Evolutionary conservation across 2,888 invertebrate genomes (phyloP).

Genomic region (Sarcophaga subvicina): DNA sequence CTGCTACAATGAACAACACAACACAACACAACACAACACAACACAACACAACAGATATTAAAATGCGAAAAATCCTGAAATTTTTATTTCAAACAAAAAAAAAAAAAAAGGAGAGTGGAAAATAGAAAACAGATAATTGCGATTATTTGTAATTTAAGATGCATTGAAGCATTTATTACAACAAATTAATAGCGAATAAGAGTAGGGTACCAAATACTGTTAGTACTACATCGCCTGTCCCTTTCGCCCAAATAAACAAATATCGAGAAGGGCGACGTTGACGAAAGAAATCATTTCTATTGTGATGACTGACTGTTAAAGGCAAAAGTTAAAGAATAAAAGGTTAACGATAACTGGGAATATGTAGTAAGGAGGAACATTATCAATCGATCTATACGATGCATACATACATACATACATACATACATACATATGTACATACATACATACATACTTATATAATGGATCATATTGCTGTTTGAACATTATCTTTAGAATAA

Average conservation of each 20-base stretch:
- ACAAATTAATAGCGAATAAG: constrained; percentile 61
- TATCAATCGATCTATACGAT: neutral
- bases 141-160: constrained; percentile 80
- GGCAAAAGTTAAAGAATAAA: constrained; percentile 69
- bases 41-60: neutral
- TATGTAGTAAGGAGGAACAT: constrained; percentile 14
- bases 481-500: constrained; percentile 75
- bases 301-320: constrained; percentile 61
- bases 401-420: neutral
- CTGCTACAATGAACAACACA: constrained; percentile 72
- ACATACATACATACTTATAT: neutral
- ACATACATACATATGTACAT: neutral
- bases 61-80: constrained; percentile 51
- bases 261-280: constrained; percentile 7
- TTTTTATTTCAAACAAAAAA: constrained; percentile 29
- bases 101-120: neutral
- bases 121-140: constrained; percentile 72
- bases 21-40: constrained; percentile 14
- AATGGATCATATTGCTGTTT: constrained; percentile 69
- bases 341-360: constrained; percentile 61
- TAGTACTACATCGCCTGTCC: neutral
- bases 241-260: constrained; percentile 1
- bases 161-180: constrained; percentile 78
- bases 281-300: constrained; percentile 49
- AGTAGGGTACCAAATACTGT: constrained; percentile 58